phyloP scores from a whole-genome alignment of 2,113 vertebrate genomes.

The Rattus rattus region DNA sequence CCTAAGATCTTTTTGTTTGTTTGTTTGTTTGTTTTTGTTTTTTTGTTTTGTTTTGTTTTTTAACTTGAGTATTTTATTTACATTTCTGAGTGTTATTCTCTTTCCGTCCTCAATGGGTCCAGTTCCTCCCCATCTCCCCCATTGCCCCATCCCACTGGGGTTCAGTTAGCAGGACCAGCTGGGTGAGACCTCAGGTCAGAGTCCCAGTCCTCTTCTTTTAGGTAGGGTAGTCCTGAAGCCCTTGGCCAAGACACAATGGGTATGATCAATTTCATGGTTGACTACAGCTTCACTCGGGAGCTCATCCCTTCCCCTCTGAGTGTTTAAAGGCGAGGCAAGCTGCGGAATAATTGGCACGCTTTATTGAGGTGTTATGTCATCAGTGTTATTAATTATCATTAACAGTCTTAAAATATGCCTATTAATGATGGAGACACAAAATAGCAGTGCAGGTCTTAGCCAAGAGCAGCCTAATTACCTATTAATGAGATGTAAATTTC shows the following conservation, averaged over 20 bases:
- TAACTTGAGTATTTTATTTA: too few species aligned
- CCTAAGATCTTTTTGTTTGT: not conserved
- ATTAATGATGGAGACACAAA: constrained; percentile 78
- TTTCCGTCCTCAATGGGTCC: not conserved
- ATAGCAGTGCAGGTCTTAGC: constrained; percentile 68
- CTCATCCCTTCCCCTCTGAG: constrained; percentile 19
- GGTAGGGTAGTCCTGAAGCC: too few species aligned
- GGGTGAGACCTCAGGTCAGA: not conserved
- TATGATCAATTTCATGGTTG: not conserved
- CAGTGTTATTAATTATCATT: constrained; percentile 81
- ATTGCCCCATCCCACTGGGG: too few species aligned
- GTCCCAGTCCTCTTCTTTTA: too few species aligned
- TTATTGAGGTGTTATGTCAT: constrained; percentile 70
- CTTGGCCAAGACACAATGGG: too few species aligned
- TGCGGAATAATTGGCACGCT: constrained; percentile 65
- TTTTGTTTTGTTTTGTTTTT: too few species aligned
- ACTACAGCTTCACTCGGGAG: constrained; percentile 34
- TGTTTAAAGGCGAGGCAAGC: constrained; percentile 48
- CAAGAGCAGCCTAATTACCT: constrained; percentile 78
- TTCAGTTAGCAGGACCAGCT: too few species aligned
- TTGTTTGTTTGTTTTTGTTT: too few species aligned
- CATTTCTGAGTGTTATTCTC: too few species aligned
- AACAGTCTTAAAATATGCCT: constrained; percentile 79
- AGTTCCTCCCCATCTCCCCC: too few species aligned
- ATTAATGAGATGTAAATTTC: constrained; percentile 84